Evolutionary conservation across 2,113 vertebrate species (phyloP), one percentile per base, ranked within the genome.

Genomic region (Steatornis caripensis): DNA sequence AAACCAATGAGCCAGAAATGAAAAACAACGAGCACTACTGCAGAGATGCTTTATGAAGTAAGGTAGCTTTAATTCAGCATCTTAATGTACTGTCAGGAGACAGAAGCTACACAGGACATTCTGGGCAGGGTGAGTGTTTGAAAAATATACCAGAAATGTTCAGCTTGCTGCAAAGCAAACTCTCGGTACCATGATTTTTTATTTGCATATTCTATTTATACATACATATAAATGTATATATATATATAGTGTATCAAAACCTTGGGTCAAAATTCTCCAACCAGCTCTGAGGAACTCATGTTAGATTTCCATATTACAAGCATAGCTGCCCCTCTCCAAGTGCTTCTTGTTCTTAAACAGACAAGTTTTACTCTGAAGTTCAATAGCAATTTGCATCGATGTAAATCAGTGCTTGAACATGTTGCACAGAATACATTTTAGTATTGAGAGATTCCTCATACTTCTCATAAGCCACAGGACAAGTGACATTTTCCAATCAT

Each of bases 1-100:
- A 97, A 97, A 36, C 30, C 89, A 94, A 93, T 92, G 86, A 97
- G 82, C 72, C 94, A 96, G 93, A 97, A 97, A 95, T 29, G 3
- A 46, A 66, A 80, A 77, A 32, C 9, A 24, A 30, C 15, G 26
- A 82, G 39, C 11, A 21, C 37, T 61, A 26, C 26, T 22, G 37
- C 27, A 46, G 36, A 41, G 24, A 14, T 29, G 8, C 46, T 66
- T 54, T 30, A 26, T 10, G 21, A 54, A 46, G 36, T 66, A 58
- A 57, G 9, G 18, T 2, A 20, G 32, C 70, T 71, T 70, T 37
- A 55, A 45, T 51, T 55, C 29, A 41, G 6, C 45, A 29, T n/a
- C 48, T 61, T 37, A 57, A 51, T 29, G 13, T 34, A 60, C 26
- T 58, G 8, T 21, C 37, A 45, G 15, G 20, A 78, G 45, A 45